Conservation (phyloP, 2,797 vertebrate genomes). For the Pagetopsis macropterus region DNA sequence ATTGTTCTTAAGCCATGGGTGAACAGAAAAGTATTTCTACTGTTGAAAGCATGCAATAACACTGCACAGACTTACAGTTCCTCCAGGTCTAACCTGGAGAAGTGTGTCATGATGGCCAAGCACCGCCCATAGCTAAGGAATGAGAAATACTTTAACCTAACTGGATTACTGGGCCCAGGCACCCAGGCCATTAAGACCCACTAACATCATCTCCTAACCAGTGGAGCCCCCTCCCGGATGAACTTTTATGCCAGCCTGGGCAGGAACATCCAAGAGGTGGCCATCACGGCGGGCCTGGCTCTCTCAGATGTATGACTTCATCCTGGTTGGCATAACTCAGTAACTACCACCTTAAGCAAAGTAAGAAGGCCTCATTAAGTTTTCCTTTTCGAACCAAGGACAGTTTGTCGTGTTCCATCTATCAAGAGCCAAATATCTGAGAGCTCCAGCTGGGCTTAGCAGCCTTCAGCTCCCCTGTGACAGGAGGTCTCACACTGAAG, state of each 20-base stretch:
- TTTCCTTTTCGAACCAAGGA: conserved; percentile 39
- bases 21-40: not conserved
- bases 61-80: not conserved
- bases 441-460: conserved; percentile 59
- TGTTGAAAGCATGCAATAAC: not conserved
- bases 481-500: conserved; percentile 43
- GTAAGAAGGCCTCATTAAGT: not conserved
- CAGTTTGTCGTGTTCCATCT: conserved; percentile 20
- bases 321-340: not conserved
- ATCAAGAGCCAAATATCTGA: conserved; percentile 50
- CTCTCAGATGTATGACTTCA: not conserved
- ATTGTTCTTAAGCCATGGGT: not conserved
- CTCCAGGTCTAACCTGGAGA: not conserved
- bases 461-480: conserved; percentile 57
- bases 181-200: not conserved
- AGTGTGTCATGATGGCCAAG: not conserved
- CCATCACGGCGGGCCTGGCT: not conserved
- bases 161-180: not conserved
- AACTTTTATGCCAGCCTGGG: not conserved
- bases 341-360: conserved; percentile 4
- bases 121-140: not conserved
- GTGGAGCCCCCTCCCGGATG: not conserved
- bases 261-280: not conserved
- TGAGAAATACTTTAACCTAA: not conserved
- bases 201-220: not conserved